A percentile compares a stretch with the other conserved stretches of the same genome.
Conservation (phyloP, 2,113 vertebrate species). For the Paraplagusia blochii region DNA sequence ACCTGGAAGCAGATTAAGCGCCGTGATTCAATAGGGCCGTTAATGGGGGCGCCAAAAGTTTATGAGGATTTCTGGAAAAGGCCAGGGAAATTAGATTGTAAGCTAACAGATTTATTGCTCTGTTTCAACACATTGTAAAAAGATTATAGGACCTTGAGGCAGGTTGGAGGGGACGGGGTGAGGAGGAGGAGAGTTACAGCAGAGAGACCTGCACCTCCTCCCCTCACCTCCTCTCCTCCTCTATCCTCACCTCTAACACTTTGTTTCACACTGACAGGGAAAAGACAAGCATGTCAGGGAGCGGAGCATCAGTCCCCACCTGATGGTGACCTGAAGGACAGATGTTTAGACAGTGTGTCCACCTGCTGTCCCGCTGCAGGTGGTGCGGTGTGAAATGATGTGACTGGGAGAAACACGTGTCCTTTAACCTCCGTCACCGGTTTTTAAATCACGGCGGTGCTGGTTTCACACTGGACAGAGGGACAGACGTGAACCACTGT, state of each 20-base stretch:
- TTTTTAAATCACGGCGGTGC: background rate
- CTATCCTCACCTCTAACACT: constrained; percentile 59
- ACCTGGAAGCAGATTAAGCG: constrained; percentile 98
- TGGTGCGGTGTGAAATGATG: constrained; percentile 34
- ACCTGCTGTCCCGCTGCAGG: constrained; percentile 29
- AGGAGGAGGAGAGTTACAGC: constrained; percentile 48
- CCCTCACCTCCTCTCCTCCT: constrained; percentile 44
- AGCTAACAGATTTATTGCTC: constrained; percentile 99
- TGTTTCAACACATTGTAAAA: constrained; percentile 99
- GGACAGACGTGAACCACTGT: too few species aligned
- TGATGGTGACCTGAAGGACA: constrained; percentile 52
- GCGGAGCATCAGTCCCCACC: constrained; percentile 38
- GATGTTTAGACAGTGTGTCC: constrained; percentile 53
- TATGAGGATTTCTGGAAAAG: constrained; percentile 99
- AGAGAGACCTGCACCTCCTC: constrained; percentile 33
- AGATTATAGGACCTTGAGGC: constrained; percentile 90
- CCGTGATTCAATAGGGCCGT: constrained; percentile 93
- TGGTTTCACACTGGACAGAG: background rate
- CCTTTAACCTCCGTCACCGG: background rate
- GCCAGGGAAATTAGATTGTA: constrained; percentile 99
- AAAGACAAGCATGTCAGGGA: constrained; percentile 67
- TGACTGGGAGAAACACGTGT: constrained; percentile 7
- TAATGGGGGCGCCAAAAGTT: constrained; percentile 91
- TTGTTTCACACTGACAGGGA: constrained; percentile 63
- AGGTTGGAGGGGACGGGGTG: constrained; percentile 80